Base-by-base conservation (phyloP, 1,140 invertebrate genomes). In the Dermatophagoides farinae region DNA sequence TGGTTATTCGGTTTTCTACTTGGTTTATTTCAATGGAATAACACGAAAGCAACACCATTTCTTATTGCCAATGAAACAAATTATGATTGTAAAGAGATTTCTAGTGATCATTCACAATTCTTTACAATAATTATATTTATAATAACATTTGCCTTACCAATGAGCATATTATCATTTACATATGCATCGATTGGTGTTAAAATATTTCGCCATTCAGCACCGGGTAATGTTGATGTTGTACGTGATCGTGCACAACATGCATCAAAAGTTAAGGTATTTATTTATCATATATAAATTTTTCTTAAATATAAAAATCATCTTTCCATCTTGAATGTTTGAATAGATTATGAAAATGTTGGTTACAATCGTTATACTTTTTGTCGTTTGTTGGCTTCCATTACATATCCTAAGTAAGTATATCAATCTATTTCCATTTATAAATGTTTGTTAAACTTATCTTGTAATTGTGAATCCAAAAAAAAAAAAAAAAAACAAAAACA, bases 271-370 rank as follows among this genome's bases (percentile, higher is more conserved):
- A 78, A 77, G 72, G 77, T 78, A 31, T 51, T 51, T 51, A 9
- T 31, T 51, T 8, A 9, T 51, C 12, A 9, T 51, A 22, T 51
- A 51, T 31, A 9, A 8, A 9, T 12, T 22, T 20, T n/a, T 16
- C 14, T 44, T 43, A 43, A 43, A 43, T n/a, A 43, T 10, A 43
- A 10, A 11, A 43, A 43, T n/a, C 41, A 16, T 16, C 11, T 22
- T 25, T 51, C 8, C 23, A 51, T n/a, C n/a, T n/a, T n/a, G n/a
- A n/a, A n/a, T n/a, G n/a, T n/a, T n/a, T 51, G 39, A 41, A 20
- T 68, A 78, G 76, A 72, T 78, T 12, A 72, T 79, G 22, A 78
- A 79, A 66, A 79, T 78, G 77, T 64, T 78, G 65, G 69, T 75
- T 9, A 68, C 74, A 1, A 75, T 78, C 22, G 76, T 78, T 20